Percentiles rank a stretch among this genome's conserved stretches.
Evolutionary conservation across 2,888 invertebrate genomes (phyloP).

Genomic region (Scrobipalpa costella): DNA sequence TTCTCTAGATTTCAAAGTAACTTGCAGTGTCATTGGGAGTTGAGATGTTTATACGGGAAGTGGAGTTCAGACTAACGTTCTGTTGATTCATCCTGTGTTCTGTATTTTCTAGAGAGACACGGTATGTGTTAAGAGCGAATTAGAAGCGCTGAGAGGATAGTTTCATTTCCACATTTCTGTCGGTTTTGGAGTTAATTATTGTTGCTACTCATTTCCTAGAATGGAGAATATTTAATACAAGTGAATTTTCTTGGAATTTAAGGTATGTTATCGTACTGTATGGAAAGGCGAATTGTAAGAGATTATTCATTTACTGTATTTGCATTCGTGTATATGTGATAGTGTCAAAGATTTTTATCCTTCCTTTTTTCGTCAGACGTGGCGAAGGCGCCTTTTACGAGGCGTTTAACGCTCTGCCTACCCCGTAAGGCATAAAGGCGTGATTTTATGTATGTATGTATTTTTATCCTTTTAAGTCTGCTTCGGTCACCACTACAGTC

Average conservation of each 20-base stretch:
- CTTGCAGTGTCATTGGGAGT: neutral
- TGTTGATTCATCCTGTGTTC: conserved; percentile 24
- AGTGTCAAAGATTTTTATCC: too few relatives aligned
- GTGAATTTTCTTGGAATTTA: neutral
- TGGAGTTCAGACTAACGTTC: neutral
- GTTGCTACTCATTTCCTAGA: neutral
- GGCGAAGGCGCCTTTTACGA: too few relatives aligned
- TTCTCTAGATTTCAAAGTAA: neutral
- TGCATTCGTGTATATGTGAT: too few relatives aligned
- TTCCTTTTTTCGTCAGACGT: too few relatives aligned
- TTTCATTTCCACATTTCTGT: conserved; percentile 2
- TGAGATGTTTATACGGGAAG: neutral
- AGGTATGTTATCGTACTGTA: too few relatives aligned
- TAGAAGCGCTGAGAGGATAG: neutral
- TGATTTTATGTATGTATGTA: too few relatives aligned
- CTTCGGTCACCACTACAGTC: too few relatives aligned
- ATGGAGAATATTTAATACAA: neutral
- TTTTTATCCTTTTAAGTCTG: too few relatives aligned
- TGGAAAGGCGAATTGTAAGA: too few relatives aligned
- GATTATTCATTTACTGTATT: too few relatives aligned
- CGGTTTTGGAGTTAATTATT: conserved; percentile 5
- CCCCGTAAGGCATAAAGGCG: too few relatives aligned
- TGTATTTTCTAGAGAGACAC: conserved; percentile 13
- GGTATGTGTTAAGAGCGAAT: conserved; percentile 7
- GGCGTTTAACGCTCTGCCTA: too few relatives aligned